Evolutionary conservation across 2,113 vertebrate genomes (phyloP).

Genomic region (Chitala chitala): DNA sequence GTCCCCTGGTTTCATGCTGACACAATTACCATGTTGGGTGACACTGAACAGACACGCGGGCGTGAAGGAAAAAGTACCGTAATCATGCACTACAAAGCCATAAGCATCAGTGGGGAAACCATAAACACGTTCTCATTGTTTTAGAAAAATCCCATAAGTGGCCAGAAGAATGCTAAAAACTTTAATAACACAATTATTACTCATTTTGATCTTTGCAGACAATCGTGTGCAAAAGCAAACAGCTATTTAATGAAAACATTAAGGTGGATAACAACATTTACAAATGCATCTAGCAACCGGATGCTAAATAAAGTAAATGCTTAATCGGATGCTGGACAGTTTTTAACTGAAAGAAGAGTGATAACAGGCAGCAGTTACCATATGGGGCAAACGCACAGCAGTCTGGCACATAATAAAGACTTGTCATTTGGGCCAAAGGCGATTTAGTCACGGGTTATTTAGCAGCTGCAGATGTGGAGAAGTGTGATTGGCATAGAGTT

Average conservation of each 20-base stretch:
- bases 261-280: not conserved
- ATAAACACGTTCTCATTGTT: slow-evolving; percentile 1
- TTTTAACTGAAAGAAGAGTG: not conserved
- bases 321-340: not conserved
- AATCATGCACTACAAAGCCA: slow-evolving; percentile 13
- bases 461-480: not conserved
- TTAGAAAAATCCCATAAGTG: not conserved
- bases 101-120: not conserved
- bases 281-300: not conserved
- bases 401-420: not conserved
- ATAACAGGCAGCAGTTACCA: not conserved
- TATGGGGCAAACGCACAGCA: not conserved
- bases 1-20: too few species aligned
- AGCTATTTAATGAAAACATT: not conserved
- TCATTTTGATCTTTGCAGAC: slow-evolving; percentile 7
- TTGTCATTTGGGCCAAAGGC: not conserved
- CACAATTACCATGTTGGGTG: slow-evolving; percentile 3
- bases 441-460: not conserved
- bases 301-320: not conserved
- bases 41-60: not conserved
- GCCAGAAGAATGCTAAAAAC: not conserved
- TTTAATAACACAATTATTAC: slow-evolving; percentile 14
- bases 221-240: not conserved
- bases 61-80: slow-evolving; percentile 9
- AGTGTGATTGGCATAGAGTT: too few species aligned